These are phyloP conservation scores for Dendroctonus valens DNA, from an alignment of 1,140 invertebrate species.

Conservation along the genomic window DNA sequence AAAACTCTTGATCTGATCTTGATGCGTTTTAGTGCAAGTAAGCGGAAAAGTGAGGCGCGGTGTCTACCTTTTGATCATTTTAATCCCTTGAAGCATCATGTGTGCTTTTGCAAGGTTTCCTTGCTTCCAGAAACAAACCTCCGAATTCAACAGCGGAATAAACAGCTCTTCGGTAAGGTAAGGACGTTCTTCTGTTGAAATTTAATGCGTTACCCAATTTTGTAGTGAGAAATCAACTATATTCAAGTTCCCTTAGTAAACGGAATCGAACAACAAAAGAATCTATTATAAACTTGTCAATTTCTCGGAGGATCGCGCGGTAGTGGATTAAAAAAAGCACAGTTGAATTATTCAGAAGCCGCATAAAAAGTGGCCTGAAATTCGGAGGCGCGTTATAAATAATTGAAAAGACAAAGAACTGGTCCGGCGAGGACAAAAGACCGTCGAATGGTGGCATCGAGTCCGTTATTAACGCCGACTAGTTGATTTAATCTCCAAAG, in stretches of 20 bases:
- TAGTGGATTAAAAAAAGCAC: slow-evolving; percentile 1
- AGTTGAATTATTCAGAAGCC: slow-evolving; percentile 19
- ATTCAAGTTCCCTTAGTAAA: background rate
- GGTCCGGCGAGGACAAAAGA: slow-evolving; percentile 15
- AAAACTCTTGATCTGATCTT: slow-evolving; percentile 16
- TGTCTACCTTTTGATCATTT: slow-evolving; percentile 28
- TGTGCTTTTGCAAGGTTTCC: background rate
- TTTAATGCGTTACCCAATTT: no score
- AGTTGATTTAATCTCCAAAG: slow-evolving; percentile 18
- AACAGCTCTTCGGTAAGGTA: no score
- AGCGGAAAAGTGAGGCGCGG: slow-evolving; percentile 23
- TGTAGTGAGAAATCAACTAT: no score
- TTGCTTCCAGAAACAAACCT: background rate
- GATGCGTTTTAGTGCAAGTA: slow-evolving; percentile 24
- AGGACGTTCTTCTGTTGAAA: no score
- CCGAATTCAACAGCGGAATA: no score
- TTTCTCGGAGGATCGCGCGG: background rate
- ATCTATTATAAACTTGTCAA: slow-evolving; percentile 13
- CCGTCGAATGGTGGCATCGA: slow-evolving; percentile 24
- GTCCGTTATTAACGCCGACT: slow-evolving; percentile 30
- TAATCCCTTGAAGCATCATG: slow-evolving; percentile 13
- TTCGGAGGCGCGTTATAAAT: slow-evolving; percentile 26
- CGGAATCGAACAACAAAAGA: background rate
- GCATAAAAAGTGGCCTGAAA: slow-evolving; percentile 29
- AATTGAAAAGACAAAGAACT: slow-evolving; percentile 28